Percentiles rank a stretch among this genome's conserved stretches.
Conservation (phyloP, 2,113 vertebrate species). For the Oxyruncus cristatus region DNA sequence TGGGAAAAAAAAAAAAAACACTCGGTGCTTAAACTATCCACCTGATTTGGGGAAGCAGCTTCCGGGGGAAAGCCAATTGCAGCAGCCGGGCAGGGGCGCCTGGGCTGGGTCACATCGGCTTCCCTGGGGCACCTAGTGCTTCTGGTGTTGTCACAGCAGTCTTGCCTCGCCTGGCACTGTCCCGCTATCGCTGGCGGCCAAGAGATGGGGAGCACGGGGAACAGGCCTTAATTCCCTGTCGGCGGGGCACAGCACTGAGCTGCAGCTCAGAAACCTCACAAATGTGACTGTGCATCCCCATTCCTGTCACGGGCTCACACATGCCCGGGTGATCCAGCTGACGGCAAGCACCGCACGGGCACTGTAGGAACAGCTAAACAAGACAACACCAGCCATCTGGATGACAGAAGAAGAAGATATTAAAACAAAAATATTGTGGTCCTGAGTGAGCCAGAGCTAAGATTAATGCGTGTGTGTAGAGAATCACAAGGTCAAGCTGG, state of each 20-base stretch:
- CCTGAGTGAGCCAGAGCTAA: too few species aligned
- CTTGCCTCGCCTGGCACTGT: not conserved
- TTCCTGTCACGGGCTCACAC: not conserved
- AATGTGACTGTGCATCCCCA: accelerated
- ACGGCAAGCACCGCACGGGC: accelerated
- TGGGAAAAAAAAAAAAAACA: not conserved
- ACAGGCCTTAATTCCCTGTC: not conserved
- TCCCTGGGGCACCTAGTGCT: accelerated
- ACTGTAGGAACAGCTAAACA: too few species aligned
- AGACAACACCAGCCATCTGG: too few species aligned
- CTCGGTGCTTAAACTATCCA: not conserved
- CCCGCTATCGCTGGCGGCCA: accelerated
- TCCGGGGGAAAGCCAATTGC: accelerated
- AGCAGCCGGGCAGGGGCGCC: not conserved
- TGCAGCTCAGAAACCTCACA: accelerated
- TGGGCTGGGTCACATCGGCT: not conserved
- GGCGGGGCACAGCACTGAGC: accelerated
- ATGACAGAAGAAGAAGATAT: too few species aligned
- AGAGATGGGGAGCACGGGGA: not conserved
- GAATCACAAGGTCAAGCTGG: too few species aligned
- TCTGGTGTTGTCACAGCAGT: accelerated
- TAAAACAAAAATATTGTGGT: too few species aligned
- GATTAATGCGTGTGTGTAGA: too few species aligned
- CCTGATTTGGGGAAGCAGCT: not conserved
- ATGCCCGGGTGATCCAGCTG: accelerated